Evolutionary conservation across 2,888 invertebrate genomes (phyloP), one percentile per base, ranked within the genome.

Genomic region (Catocala sponsa): DNA sequence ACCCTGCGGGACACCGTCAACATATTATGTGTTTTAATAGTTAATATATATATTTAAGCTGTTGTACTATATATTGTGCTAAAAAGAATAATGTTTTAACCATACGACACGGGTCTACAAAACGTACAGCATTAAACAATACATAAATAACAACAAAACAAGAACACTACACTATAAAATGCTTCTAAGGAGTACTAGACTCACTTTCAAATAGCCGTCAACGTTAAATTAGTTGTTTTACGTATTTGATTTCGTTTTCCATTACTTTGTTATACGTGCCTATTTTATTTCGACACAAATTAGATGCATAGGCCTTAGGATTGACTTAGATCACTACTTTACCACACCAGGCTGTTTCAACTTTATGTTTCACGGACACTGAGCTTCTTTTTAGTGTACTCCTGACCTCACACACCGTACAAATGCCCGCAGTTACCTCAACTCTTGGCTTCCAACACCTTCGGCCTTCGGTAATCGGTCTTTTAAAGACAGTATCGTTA

Each of bases 391-490:
- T 93, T 94, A 94, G 94, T 89, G 88, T 90, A 94, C 92, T 92
- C 94, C 94, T 91, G 91, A 94, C 92, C 90, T 90, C 87, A 94
- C 90, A 94, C 94, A 93, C 90, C 92, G 89, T 91, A 93, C 94
- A 94, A 90, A 92, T 94, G 94, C 94, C 94, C 94, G 94, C 94
- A 94, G 94, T 94, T 94, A 94, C 94, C 93, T 91, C 85, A 92
- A 94, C 92, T 94, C 92, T 94, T 92, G 90, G 94, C 94, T 94
- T 94, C 88, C 85, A 81, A 92, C 92, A 93, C 92, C 89, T 94
- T 91, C 90, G 85, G 87, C 91, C 91, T 90, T 91, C 91, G 88
- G 86, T 88, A 85, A 89, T 86, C 67, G 82, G 88, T 87, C 87
- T 85, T 83, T 84, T 72, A 48, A 55, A 15, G 87, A 87, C 82